Conservation (phyloP, 2,888 invertebrate species). For the Phengaris alcon region DNA sequence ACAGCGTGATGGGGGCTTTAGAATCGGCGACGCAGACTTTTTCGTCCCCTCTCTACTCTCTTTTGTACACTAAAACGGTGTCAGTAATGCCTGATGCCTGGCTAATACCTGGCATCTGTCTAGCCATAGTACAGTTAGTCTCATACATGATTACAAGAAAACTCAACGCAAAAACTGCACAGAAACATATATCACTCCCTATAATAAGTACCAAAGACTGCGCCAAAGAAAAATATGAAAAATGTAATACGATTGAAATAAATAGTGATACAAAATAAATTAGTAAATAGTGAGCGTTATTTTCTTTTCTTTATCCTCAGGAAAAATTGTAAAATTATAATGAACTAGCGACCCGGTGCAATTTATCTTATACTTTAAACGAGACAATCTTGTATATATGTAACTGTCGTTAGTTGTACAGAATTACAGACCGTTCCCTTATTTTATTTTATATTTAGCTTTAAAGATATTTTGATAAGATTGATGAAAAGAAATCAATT, state of each 20-base stretch:
- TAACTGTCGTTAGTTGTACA: too few species aligned
- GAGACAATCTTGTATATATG: too few species aligned
- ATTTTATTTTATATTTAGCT: too few species aligned
- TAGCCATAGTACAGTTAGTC: conserved; percentile 58
- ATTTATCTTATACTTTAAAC: too few species aligned
- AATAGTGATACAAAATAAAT: neutral
- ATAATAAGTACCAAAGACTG: conserved; percentile 27
- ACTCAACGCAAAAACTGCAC: conserved; percentile 39
- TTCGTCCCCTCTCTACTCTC: conserved; percentile 65
- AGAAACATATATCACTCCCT: conserved; percentile 35
- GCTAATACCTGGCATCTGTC: conserved; percentile 60
- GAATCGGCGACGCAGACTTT: conserved; percentile 71
- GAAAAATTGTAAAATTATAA: too few species aligned
- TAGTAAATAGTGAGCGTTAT: neutral
- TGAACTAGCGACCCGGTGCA: too few species aligned
- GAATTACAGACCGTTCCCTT: too few species aligned
- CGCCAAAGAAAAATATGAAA: conserved; percentile 37
- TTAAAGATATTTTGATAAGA: too few species aligned
- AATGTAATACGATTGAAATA: conserved; percentile 19
- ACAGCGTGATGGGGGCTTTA: conserved; percentile 69
- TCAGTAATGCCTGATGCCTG: conserved; percentile 63
- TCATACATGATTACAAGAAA: conserved; percentile 58
- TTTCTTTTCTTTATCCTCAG: too few species aligned
- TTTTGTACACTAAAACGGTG: conserved; percentile 68
- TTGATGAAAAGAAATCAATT: too few species aligned